These are phyloP conservation scores for Pogonomyrmex barbatus DNA, from an alignment of 1,140 invertebrate genomes.

Conservation along the genomic window DNA sequence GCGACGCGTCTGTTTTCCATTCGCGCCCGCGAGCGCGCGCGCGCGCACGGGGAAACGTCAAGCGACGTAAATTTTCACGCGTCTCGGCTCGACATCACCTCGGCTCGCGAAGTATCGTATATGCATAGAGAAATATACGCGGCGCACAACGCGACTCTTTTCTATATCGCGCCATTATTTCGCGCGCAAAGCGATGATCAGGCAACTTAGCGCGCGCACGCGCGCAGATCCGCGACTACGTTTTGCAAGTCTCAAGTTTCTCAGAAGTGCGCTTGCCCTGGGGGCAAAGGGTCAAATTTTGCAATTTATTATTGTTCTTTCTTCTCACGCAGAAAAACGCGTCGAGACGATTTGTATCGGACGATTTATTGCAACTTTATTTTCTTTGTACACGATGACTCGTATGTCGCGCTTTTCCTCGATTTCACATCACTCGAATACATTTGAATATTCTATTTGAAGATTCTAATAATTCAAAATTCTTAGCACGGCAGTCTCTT, in stretches of 20 bases:
- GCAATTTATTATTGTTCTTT: too few species aligned
- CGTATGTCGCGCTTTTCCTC: too few species aligned
- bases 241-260: conserved; percentile 42
- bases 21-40: neutral
- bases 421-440: too few species aligned
- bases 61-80: neutral
- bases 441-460: neutral
- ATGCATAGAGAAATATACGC: neutral
- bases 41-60: neutral
- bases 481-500: neutral
- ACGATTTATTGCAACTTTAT: too few species aligned
- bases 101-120: too few species aligned
- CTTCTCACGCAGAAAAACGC: too few species aligned
- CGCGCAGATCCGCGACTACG: neutral
- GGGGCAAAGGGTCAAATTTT: too few species aligned
- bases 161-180: conserved; percentile 38
- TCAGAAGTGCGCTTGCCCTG: neutral
- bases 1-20: neutral
- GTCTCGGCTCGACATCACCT: neutral
- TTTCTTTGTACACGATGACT: too few species aligned
- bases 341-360: too few species aligned
- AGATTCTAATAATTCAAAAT: neutral
- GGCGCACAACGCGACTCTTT: neutral
- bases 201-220: conserved; percentile 51
- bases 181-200: conserved; percentile 60